A percentile compares a stretch with the other conserved stretches of the same genome.
phyloP scores from a whole-genome alignment of 2,888 invertebrate species.

The Hypomecis punctinalis region DNA sequence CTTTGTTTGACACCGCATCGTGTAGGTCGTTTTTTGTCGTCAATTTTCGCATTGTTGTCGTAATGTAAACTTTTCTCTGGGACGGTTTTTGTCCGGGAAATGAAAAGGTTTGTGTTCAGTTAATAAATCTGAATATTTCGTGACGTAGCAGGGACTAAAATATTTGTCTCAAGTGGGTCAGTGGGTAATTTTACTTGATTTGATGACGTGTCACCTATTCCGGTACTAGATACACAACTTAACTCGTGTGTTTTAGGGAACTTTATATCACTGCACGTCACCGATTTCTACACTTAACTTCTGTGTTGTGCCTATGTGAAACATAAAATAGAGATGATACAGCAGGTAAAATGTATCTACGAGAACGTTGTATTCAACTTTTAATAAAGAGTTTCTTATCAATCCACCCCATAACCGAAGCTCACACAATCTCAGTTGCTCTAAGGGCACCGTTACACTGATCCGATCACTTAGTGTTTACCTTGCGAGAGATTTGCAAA shows the following conservation, averaged over 20 bases:
- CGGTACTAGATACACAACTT: too few relatives aligned
- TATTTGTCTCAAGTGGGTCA: too few relatives aligned
- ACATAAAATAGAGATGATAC: too few relatives aligned
- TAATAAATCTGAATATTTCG: background rate
- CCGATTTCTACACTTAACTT: too few relatives aligned
- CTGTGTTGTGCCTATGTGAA: too few relatives aligned
- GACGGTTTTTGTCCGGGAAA: slow-evolving; percentile 24
- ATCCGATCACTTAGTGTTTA: slow-evolving; percentile 68
- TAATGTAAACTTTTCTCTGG: slow-evolving; percentile 62
- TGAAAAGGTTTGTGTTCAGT: slow-evolving; percentile 44
- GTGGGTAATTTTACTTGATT: too few relatives aligned
- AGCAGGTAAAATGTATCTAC: background rate
- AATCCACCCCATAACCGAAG: slow-evolving; percentile 31
- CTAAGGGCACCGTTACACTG: slow-evolving; percentile 53
- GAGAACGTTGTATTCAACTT: background rate
- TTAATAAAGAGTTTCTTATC: slow-evolving; percentile 21
- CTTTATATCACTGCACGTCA: too few relatives aligned
- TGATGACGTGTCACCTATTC: too few relatives aligned
- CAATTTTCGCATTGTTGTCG: slow-evolving; percentile 74
- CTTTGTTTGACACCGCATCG: slow-evolving; percentile 78
- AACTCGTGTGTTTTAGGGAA: too few relatives aligned
- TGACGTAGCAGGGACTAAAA: too few relatives aligned
- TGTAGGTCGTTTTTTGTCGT: slow-evolving; percentile 78
- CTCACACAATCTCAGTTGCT: slow-evolving; percentile 38
- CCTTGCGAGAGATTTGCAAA: slow-evolving; percentile 68